Conservation (phyloP, 2,888 invertebrate genomes). For the Metacarcinus magister region DNA sequence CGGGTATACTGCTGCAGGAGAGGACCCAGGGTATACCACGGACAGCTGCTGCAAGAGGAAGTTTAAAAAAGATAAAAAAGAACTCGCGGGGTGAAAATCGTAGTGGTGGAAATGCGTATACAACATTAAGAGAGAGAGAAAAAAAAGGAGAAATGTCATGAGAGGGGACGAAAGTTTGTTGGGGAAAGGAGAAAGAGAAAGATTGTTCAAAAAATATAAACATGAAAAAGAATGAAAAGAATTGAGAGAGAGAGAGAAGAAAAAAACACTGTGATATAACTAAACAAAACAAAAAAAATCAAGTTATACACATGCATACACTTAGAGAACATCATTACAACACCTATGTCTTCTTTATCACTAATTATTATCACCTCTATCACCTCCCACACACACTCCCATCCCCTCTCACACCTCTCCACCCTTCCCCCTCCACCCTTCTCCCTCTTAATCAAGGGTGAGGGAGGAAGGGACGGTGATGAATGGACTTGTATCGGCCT, state of each 20-base stretch:
- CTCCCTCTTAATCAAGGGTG: background rate
- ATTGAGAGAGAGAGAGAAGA: background rate
- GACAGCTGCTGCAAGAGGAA: background rate
- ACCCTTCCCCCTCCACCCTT: background rate
- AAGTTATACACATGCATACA: too few species aligned
- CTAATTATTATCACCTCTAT: background rate
- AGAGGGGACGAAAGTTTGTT: background rate
- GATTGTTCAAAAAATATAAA: conserved; percentile 16
- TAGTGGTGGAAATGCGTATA: background rate
- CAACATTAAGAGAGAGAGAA: background rate
- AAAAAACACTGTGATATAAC: background rate
- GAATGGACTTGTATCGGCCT: background rate
- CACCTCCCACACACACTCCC: background rate
- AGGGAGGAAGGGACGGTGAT: background rate
- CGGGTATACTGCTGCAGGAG: background rate
- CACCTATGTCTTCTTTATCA: background rate
- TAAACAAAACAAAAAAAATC: background rate
- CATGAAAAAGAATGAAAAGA: conserved; percentile 5
- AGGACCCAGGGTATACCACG: background rate
- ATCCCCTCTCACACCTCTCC: background rate
- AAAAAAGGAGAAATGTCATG: background rate
- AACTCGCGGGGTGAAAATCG: background rate
- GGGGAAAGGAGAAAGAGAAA: background rate
- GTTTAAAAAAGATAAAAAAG: background rate
- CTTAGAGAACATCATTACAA: background rate